A percentile compares a stretch with the other conserved stretches of the same genome.
phyloP scores from a whole-genome alignment of 2,113 vertebrate species.

The Oryctolagus cuniculus region mOryCun1.1 NC_091436.1:25775001-25775500 shows the following conservation, averaged over 20 bases:
- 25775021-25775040: too few species aligned
- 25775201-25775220: neutral
- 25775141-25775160: neutral
- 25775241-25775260: neutral
- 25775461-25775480: neutral
- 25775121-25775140: too few species aligned
- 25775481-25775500: neutral
- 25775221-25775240: neutral
- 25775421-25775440: neutral
- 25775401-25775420: conserved; percentile 40
- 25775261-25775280: neutral
- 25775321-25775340: neutral
- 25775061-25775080: too few species aligned
- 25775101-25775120: too few species aligned
- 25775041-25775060: too few species aligned
- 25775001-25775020: too few species aligned
- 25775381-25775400: neutral
- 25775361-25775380: neutral
- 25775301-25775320: neutral
- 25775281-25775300: neutral
- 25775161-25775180: neutral
- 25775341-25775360: neutral
- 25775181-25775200: neutral
- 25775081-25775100: too few species aligned
- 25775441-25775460: neutral